Base-by-base conservation (phyloP, 2,797 vertebrate species). In the Leptodactylus fallax region DNA sequence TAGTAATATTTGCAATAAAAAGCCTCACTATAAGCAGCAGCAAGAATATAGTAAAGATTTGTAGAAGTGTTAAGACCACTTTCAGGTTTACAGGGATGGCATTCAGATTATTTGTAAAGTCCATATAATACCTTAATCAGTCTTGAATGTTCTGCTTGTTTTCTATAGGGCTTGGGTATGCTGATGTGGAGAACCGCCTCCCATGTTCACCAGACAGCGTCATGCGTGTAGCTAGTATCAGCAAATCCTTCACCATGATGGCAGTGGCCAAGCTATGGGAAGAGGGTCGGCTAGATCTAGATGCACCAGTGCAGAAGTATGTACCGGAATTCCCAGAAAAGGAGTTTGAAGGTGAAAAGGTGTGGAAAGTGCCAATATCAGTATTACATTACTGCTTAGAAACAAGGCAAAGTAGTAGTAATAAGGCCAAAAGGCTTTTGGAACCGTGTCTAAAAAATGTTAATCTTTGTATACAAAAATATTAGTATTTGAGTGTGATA, bases 201-300 rank as follows among this genome's bases (percentile, higher is more conserved):
- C 92, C 91, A 0, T 99, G 98, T 91, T 92, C 94, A 56, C 94
- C 97, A 11, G 95, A 96, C 81, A 99, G 97, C 0, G 93, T 99
- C 83, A 96, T 99, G 97, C 95, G 98, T 53, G 97, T 99, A 6
- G 98, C 98, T 90, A 99, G 98, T 90, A 97, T 99, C 94, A 99
- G 98, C 95, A 99, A 99, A 91, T 95, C 97, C 79, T 96, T 99
- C 56, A 99, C 98, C 0, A 95, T 97, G 90, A 94, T 97, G 67
- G 98, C 98, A 86, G 95, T 96, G 65, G 97, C 97, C 19, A 97
- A 96, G 81, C 60, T 99, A n/a, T 98, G 96, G 94, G 97, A 99
- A 87, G 95, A 97, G 16, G 97, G 97, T 5, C 97, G 96, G 84
- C 93, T 99, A 79, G 96, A 99, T 91, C 96, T 99, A 0, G 98